Percentiles rank a stretch among this genome's conserved stretches.
phyloP scores from a whole-genome alignment of 2,888 invertebrate genomes.

The Autographa pulchrina region DNA sequence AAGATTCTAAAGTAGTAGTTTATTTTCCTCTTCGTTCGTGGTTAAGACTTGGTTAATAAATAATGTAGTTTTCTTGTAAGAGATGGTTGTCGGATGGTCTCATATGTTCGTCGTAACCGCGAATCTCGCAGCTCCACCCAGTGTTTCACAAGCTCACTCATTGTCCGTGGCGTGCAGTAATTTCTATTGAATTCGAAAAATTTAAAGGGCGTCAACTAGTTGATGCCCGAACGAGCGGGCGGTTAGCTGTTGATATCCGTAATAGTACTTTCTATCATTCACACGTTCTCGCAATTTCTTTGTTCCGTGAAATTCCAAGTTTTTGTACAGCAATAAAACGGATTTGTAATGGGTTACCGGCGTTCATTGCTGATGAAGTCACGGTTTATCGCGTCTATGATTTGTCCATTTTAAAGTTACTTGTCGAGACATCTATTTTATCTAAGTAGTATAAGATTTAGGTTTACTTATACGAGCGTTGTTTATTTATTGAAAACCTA shows the following conservation, averaged over 20 bases:
- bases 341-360: conserved; percentile 63
- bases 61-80: conserved; percentile 32
- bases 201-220: conserved; percentile 80
- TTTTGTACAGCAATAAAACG: conserved; percentile 61
- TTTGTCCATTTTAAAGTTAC: conserved; percentile 44
- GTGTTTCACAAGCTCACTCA: conserved; percentile 58
- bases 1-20: conserved; percentile 31
- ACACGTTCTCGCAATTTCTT: conserved; percentile 69
- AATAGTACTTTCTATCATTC: conserved; percentile 67
- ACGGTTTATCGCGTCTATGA: conserved; percentile 57
- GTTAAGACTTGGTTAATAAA: conserved; percentile 25
- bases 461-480: conserved; percentile 12
- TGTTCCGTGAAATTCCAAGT: conserved; percentile 64
- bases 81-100: conserved; percentile 22
- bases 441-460: conserved; percentile 15
- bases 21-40: conserved; percentile 29
- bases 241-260: conserved; percentile 67
- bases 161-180: conserved; percentile 60
- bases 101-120: conserved; percentile 26
- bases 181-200: conserved; percentile 73
- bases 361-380: conserved; percentile 59
- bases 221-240: conserved; percentile 65
- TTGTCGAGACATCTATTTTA: conserved; percentile 31
- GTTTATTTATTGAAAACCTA: conserved; percentile 23
- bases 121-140: conserved; percentile 42